Evolutionary conservation across 2,797 vertebrate genomes (phyloP).

Genomic region (Lagorchestes hirsutus): DNA sequence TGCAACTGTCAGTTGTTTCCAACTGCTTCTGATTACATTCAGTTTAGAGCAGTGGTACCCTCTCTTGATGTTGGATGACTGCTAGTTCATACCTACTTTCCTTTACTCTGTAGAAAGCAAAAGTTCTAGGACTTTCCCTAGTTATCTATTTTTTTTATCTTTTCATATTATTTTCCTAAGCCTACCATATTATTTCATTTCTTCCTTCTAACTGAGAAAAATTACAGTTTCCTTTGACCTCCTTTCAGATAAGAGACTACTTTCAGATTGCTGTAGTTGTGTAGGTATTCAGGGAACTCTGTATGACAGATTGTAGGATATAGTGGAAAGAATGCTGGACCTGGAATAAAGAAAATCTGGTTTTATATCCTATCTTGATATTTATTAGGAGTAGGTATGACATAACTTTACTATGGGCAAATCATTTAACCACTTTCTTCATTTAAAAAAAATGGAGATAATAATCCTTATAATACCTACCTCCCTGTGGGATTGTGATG

Average conservation of each 20-base stretch:
- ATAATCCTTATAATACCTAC: not conserved
- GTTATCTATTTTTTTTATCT: not conserved
- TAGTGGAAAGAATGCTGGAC: not conserved
- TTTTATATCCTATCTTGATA: not conserved
- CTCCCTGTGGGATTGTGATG: not conserved
- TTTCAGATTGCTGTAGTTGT: not conserved
- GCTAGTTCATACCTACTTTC: not conserved
- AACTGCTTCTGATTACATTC: not conserved
- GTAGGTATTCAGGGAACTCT: not conserved
- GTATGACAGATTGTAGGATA: not conserved
- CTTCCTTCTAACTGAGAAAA: not conserved
- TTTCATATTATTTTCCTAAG: not conserved
- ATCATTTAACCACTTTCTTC: not conserved
- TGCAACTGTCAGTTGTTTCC: not conserved
- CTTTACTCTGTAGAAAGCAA: not conserved
- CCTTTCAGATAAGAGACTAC: not conserved
- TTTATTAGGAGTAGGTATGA: not conserved
- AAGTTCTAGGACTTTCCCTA: not conserved
- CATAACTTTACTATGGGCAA: too few species aligned
- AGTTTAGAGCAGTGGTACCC: not conserved
- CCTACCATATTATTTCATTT: not conserved
- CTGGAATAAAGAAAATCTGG: not conserved
- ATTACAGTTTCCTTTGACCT: not conserved
- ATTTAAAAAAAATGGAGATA: not conserved
- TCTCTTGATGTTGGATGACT: not conserved